A percentile compares a stretch with the other conserved stretches of the same genome.
phyloP scores from a whole-genome alignment of 1,140 invertebrate species.

The Cydia splendana region DNA sequence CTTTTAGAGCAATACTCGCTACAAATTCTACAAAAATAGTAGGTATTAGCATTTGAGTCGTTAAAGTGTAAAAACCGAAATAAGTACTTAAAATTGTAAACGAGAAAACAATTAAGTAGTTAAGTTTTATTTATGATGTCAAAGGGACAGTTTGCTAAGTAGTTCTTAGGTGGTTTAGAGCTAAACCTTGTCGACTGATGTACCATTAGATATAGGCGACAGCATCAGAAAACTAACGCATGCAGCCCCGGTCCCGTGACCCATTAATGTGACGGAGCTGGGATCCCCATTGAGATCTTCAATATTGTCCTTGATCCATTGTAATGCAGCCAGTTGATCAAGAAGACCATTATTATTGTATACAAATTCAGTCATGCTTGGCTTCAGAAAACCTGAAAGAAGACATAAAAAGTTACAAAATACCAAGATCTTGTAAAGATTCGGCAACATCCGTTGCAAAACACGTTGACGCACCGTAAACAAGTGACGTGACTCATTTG shows the following conservation, averaged over 20 bases:
- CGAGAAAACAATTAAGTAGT: not conserved
- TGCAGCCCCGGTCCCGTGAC: conserved; percentile 96
- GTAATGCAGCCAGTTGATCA: conserved; percentile 92
- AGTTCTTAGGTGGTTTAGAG: too few relatives aligned
- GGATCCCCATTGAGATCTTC: conserved; percentile 93
- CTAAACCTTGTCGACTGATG: too few relatives aligned
- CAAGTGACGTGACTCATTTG: too few relatives aligned
- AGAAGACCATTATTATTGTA: conserved; percentile 93
- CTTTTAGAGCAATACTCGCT: too few relatives aligned
- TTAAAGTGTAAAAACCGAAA: not conserved
- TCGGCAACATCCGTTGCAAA: too few relatives aligned
- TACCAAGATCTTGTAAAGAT: too few relatives aligned
- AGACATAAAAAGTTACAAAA: not conserved
- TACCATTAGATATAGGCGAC: conserved; percentile 88
- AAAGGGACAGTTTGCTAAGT: too few relatives aligned
- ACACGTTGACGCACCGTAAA: too few relatives aligned
- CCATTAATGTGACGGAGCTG: conserved; percentile 91
- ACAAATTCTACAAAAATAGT: too few relatives aligned
- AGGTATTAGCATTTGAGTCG: too few relatives aligned
- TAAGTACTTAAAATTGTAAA: not conserved
- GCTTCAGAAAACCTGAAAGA: conserved; percentile 89
- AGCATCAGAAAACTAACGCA: conserved; percentile 94
- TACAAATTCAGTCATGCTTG: conserved; percentile 84
- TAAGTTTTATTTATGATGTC: too few relatives aligned
- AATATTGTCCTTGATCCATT: conserved; percentile 94